Evolutionary conservation across 2,888 invertebrate genomes (phyloP), one percentile per base, ranked within the genome.

Genomic region (Amphipyra berbera): DNA sequence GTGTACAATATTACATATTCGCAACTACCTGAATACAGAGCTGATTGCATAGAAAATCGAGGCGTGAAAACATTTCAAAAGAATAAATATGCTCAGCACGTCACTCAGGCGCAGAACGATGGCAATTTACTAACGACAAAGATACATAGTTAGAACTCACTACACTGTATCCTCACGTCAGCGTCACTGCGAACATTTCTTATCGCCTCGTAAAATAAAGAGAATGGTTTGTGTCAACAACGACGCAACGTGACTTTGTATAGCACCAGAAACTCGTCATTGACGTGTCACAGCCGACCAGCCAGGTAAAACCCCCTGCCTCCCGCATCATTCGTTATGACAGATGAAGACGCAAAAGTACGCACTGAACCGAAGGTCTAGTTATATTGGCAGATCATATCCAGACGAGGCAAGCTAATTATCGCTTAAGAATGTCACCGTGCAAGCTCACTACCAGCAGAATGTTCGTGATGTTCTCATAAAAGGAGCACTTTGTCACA

Each of bases 191-290:
- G 41, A 68, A 52, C 72, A 74, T 71, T 73, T 75, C 73, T 75
- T 75, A 79, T 76, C 74, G 57, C 60, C 50, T 64, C 56, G 70
- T 68, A 65, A 75, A 78, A 64, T 67, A 59, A 69, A 66, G 70
- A 76, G 66, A 83, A 82, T 79, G 63, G 58, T 54, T 78, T 78
- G 52, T 78, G 78, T 82, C 80, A 84, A 83, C 79, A 82, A 56
- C 49, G 49, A 7, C 49, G 46, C 69, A 63, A 61, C 71, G 66
- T 61, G 67, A 71, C 68, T 69, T 53, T 61, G 27, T 56, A 46
- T 46, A 37, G 35, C 35, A 37, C n/a, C 9, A 14, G 13, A 15
- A 38, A 50, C 61, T 38, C 57, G 57, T 65, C 63, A 52, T 53
- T 58, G 38, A 50, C 47, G 48, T 60, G 59, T 44, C 54, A 64